These are phyloP conservation scores for Bombus affinis DNA, from an alignment of 1,140 invertebrate species.

Conservation along the genomic window DNA sequence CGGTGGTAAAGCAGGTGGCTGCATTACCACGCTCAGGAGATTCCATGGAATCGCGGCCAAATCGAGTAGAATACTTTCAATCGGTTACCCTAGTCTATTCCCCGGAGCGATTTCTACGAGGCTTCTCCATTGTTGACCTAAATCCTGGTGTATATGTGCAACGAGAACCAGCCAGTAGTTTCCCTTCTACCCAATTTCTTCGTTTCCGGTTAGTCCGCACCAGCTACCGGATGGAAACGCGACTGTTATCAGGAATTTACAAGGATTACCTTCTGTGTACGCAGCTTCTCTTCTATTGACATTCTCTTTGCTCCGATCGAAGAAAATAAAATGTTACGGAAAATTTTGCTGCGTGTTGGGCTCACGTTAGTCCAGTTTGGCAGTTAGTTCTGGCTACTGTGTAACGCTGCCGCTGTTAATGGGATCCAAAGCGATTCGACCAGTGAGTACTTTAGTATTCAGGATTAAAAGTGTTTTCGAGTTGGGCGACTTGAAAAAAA, in stretches of 20 bases:
- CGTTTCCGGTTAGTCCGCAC: slow-evolving; percentile 18
- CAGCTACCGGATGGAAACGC: background rate
- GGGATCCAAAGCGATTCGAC: no score
- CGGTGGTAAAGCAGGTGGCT: slow-evolving; percentile 46
- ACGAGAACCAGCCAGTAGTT: background rate
- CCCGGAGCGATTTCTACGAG: slow-evolving; percentile 52
- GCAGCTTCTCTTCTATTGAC: background rate
- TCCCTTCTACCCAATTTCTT: slow-evolving; percentile 31
- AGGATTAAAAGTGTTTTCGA: no score
- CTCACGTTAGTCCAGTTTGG: no score
- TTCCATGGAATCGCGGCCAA: slow-evolving; percentile 57
- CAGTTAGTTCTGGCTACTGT: no score
- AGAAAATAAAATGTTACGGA: background rate
- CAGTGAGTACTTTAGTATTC: no score
- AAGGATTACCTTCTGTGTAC: slow-evolving; percentile 17
- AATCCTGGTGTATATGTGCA: slow-evolving; percentile 44
- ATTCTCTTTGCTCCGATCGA: slow-evolving; percentile 4
- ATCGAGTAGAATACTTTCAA: slow-evolving; percentile 66
- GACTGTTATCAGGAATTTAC: slow-evolving; percentile 33
- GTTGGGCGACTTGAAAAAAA: no score
- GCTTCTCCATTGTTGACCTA: slow-evolving; percentile 60
- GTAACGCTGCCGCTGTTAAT: no score
- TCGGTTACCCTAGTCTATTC: slow-evolving; percentile 56
- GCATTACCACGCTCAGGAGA: slow-evolving; percentile 56
- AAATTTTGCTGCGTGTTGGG: background rate